phyloP scores from a whole-genome alignment of 1,140 invertebrate species.

The Gonioctena quinquepunctata region DNA sequence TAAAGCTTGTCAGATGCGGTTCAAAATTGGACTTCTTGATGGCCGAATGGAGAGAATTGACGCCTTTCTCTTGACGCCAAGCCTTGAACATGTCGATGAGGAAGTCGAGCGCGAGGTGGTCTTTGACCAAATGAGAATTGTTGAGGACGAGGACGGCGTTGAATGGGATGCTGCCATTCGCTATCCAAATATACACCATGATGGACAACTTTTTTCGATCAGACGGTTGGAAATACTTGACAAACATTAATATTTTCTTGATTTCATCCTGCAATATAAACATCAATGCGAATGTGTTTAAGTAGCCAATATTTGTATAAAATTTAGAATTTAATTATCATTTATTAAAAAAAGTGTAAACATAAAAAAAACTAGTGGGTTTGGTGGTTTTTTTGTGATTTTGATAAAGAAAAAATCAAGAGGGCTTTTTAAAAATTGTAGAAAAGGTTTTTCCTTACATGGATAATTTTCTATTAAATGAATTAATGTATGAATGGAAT shows the following conservation, averaged over 20 bases:
- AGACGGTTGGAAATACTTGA: conserved; percentile 89
- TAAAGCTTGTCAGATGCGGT: conserved; percentile 85
- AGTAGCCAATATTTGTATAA: no score
- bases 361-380: no score
- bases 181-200: conserved; percentile 92
- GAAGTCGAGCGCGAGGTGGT: conserved; percentile 91
- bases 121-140: conserved; percentile 93
- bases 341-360: no score
- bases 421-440: no score
- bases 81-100: conserved; percentile 88
- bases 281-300: no score
- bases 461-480: no score
- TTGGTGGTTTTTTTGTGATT: no score
- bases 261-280: conserved; percentile 96
- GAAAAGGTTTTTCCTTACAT: no score
- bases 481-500: no score
- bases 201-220: conserved; percentile 90
- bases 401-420: no score
- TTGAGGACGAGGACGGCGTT: conserved; percentile 81
- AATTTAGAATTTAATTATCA: no score
- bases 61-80: conserved; percentile 90
- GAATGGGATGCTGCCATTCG: conserved; percentile 84
- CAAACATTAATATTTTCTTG: conserved; percentile 93
- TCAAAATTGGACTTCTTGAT: conserved; percentile 90
- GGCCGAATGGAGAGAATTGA: conserved; percentile 80